Percentiles rank a stretch among this genome's conserved stretches.
These are phyloP conservation scores for Caenorhabditis auriculariae DNA, from an alignment of 2,888 invertebrate species.

Conservation along the genomic window DNA sequence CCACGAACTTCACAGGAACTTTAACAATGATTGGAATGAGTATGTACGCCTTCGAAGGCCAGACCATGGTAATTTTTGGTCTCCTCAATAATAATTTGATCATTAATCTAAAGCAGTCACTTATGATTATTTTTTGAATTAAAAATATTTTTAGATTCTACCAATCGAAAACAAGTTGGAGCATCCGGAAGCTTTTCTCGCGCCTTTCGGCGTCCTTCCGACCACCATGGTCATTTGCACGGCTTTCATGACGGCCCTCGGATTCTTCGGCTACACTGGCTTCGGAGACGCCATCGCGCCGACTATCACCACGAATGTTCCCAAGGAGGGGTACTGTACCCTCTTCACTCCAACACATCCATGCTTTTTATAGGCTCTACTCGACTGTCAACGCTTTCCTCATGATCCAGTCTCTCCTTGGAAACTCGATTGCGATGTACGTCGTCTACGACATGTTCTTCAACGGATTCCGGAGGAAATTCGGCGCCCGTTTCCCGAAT, in stretches of 20 bases:
- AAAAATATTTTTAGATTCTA: conserved; percentile 47
- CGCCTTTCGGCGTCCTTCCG: conserved; percentile 60
- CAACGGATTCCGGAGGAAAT: conserved; percentile 62
- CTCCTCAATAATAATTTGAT: background rate
- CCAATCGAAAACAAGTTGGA: conserved; percentile 63
- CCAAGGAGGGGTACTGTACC: conserved; percentile 46
- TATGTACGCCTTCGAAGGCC: conserved; percentile 64
- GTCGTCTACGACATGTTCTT: conserved; percentile 63
- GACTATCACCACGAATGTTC: conserved; percentile 62
- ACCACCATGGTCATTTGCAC: conserved; percentile 63
- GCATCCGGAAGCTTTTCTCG: conserved; percentile 59
- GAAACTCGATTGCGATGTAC: conserved; percentile 63
- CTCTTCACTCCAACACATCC: background rate
- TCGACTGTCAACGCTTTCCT: conserved; percentile 59
- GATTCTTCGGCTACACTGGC: conserved; percentile 63
- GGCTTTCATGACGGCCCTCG: conserved; percentile 56
- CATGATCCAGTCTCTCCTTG: conserved; percentile 61
- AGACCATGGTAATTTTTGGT: conserved; percentile 56
- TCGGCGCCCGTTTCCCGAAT: conserved; percentile 56
- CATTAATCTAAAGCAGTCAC: background rate
- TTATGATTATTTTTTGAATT: background rate
- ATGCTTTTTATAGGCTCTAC: conserved; percentile 48
- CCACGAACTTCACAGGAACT: conserved; percentile 56
- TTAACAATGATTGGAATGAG: conserved; percentile 62
- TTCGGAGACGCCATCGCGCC: conserved; percentile 54